Conservation (phyloP, 2,888 invertebrate species). For the Lysandra coridon region DNA sequence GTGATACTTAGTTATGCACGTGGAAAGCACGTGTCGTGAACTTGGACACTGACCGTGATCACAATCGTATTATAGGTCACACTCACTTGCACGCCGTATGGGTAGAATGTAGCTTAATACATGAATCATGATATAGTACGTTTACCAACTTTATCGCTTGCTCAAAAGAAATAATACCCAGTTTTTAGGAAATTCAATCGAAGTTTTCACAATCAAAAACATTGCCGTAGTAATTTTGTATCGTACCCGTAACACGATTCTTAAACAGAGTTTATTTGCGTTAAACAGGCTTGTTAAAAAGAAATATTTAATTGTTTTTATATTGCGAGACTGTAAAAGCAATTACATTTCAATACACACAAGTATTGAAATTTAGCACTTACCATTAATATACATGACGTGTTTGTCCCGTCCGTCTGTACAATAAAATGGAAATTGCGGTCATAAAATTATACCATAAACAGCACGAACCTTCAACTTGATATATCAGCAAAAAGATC, state of each 20-base stretch:
- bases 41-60: not conserved
- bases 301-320: not conserved
- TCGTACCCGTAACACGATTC: too few species aligned
- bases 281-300: not conserved
- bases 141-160: too few species aligned
- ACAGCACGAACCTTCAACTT: conserved; percentile 16
- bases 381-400: conserved; percentile 1
- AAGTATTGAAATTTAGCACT: not conserved
- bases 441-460: conserved; percentile 23
- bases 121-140: too few species aligned
- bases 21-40: not conserved
- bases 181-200: too few species aligned
- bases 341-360: conserved; percentile 3
- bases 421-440: conserved; percentile 25
- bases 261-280: too few species aligned
- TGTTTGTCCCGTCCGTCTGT: not conserved
- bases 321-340: not conserved
- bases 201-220: too few species aligned
- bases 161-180: too few species aligned
- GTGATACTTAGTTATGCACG: not conserved
- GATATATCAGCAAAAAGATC: conserved; percentile 8
- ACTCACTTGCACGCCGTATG: not conserved
- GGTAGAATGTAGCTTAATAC: too few species aligned
- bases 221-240: too few species aligned
- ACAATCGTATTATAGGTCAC: not conserved